Evolutionary conservation across 1,140 invertebrate genomes (phyloP).

Genomic region (Solenopsis fugax): DNA sequence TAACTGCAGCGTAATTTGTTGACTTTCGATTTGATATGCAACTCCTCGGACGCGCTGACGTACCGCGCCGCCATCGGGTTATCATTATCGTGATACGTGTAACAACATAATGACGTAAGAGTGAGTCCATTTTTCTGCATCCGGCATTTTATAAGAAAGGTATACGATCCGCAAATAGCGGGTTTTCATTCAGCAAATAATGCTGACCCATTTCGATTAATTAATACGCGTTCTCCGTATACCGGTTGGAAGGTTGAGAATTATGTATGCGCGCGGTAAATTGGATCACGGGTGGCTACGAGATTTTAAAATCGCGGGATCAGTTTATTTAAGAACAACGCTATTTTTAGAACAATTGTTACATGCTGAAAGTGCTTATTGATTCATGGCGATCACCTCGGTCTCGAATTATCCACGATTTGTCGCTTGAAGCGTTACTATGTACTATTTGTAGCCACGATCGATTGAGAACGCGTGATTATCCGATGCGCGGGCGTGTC

Average conservation of each 20-base stretch:
- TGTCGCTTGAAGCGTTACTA: not conserved
- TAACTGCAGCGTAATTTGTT: slow-evolving; percentile 65
- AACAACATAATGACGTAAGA: slow-evolving; percentile 67
- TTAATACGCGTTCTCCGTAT: slow-evolving; percentile 44
- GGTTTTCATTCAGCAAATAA: slow-evolving; percentile 48
- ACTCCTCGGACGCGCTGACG: slow-evolving; percentile 39
- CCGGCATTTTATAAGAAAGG: slow-evolving; percentile 19
- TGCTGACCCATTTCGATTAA: slow-evolving; percentile 62
- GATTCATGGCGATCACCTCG: not conserved
- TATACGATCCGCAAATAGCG: slow-evolving; percentile 41
- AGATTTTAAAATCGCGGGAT: not conserved
- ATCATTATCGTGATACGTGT: slow-evolving; percentile 62
- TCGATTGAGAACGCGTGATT: slow-evolving; percentile 33
- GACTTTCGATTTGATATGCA: slow-evolving; percentile 63
- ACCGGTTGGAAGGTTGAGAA: slow-evolving; percentile 19
- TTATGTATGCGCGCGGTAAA: slow-evolving; percentile 32
- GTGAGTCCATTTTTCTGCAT: slow-evolving; percentile 34
- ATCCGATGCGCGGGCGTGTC: slow-evolving; percentile 25
- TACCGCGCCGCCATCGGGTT: slow-evolving; percentile 50
- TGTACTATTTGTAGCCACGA: slow-evolving; percentile 2
- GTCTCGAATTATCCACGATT: not conserved
- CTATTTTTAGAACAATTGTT: slow-evolving; percentile 7
- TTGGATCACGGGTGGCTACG: slow-evolving; percentile 10
- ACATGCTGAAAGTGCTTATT: not conserved
- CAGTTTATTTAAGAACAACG: not conserved